Conservation (phyloP, 2,888 invertebrate genomes). For the Ellobium chinense region DNA sequence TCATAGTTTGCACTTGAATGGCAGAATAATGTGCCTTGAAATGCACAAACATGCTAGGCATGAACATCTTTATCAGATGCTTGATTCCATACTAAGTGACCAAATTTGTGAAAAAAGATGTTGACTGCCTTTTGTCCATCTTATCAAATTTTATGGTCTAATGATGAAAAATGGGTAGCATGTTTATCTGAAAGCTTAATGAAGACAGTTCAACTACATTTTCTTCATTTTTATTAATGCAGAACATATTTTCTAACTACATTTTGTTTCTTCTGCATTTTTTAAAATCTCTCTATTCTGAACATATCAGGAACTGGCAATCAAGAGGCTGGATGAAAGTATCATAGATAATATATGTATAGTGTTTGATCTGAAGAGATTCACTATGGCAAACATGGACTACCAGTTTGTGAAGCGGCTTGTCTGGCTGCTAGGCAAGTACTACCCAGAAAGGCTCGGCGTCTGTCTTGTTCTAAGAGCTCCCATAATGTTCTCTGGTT, state of each 20-base stretch:
- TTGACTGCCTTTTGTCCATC: no score
- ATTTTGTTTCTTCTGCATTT: not conserved
- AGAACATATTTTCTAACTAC: not conserved
- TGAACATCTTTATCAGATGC: no score
- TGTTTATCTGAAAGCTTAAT: no score
- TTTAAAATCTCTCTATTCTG: conserved; percentile 38
- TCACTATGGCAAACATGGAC: conserved; percentile 87
- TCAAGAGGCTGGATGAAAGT: conserved; percentile 88
- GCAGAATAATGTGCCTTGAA: no score
- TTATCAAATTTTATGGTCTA: no score
- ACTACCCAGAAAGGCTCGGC: conserved; percentile 89
- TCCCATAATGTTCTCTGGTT: conserved; percentile 87
- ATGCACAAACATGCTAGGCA: no score
- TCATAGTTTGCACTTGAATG: not conserved
- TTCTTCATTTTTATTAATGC: no score
- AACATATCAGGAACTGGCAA: conserved; percentile 88
- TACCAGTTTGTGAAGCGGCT: conserved; percentile 89
- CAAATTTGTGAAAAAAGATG: no score
- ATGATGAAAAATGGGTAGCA: no score
- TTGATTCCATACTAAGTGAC: no score
- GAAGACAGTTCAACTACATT: no score
- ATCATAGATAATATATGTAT: conserved; percentile 89
- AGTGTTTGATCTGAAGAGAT: conserved; percentile 87
- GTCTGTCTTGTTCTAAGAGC: conserved; percentile 88
- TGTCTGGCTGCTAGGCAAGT: conserved; percentile 87